Evolutionary conservation across 2,113 vertebrate species (phyloP), one percentile per base, ranked within the genome.

Genomic region (Stictonetta naevosa): DNA sequence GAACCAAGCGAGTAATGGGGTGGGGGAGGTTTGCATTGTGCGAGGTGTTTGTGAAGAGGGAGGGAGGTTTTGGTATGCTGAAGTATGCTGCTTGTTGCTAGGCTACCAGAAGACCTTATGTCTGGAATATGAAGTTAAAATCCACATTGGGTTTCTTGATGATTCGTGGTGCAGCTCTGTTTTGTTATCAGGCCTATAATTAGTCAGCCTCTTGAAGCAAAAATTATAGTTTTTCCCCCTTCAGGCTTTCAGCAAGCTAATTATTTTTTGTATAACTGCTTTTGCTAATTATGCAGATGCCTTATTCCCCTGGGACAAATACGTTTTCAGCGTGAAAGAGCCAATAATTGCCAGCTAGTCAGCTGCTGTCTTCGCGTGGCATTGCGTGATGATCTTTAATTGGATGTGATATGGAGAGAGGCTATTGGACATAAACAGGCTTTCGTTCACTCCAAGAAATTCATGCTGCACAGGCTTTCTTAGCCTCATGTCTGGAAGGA

Each of bases 51-150:
- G 83, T 96, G 85, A 84, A 94, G 63, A 82, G 36, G 16, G 81
- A 74, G 79, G 86, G 78, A 96, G 88, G 59, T 77, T 94, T 96
- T 97, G 88, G 89, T 96, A 89, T 84, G 95, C 91, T 71, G 56
- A 83, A 91, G 78, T 92, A 87, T 84, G 64, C 83, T 94, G 89
- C 86, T 93, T 93, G 98, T 98, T 98, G 98, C 98, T 98, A 97
- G 95, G 98, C 96, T 97, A 98, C 98, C 74, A 68, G 46, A 71
- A 97, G 88, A 88, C 79, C 91, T 88, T 89, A 64, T 14, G 93
- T 64, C 88, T 95, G 77, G 92, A 97, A 96, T 94, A 96, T 94
- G 84, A 87, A 90, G 95, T 66, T 96, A 96, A 97, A 97, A 95
- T 96, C 95, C 86, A 94, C 3, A 21, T 84, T 86, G 92, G 72